phyloP scores from a whole-genome alignment of 2,888 invertebrate species.

The Parnassius smintheus region DNA sequence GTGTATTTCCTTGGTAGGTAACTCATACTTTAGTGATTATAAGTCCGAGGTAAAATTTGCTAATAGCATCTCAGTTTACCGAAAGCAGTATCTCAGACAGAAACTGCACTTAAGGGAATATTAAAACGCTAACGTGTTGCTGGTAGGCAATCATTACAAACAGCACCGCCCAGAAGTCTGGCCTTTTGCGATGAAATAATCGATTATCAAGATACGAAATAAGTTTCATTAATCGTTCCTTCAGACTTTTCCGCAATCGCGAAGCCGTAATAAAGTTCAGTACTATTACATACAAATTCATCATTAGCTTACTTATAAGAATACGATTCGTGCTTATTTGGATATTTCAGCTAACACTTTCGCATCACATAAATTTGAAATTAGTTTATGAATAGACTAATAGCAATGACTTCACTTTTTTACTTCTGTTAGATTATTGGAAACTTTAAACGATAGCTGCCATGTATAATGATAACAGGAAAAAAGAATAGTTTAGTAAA shows the following conservation, averaged over 20 bases:
- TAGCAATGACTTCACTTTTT: too few species aligned
- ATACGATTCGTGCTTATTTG: too few species aligned
- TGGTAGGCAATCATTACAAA: conserved; percentile 59
- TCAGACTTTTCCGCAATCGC: conserved; percentile 60
- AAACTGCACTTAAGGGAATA: conserved; percentile 58
- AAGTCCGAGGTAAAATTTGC: conserved; percentile 57
- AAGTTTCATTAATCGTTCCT: conserved; percentile 43
- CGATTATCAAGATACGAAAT: conserved; percentile 61
- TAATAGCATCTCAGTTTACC: conserved; percentile 50
- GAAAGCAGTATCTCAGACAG: conserved; percentile 48
- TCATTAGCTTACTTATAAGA: too few species aligned
- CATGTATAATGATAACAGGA: too few species aligned
- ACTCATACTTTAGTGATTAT: conserved; percentile 64
- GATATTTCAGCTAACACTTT: too few species aligned
- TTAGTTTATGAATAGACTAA: too few species aligned
- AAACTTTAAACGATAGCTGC: too few species aligned
- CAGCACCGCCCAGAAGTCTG: conserved; percentile 54
- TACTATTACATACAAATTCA: too few species aligned
- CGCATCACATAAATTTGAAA: too few species aligned
- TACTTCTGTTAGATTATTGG: too few species aligned
- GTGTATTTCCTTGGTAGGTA: conserved; percentile 42
- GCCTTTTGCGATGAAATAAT: conserved; percentile 55
- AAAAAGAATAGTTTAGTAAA: too few species aligned
- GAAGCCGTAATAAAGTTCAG: conserved; percentile 39
- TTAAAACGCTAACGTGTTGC: conserved; percentile 61